Conservation (phyloP, 2,888 invertebrate species). For the Agrotis ipsilon region DNA sequence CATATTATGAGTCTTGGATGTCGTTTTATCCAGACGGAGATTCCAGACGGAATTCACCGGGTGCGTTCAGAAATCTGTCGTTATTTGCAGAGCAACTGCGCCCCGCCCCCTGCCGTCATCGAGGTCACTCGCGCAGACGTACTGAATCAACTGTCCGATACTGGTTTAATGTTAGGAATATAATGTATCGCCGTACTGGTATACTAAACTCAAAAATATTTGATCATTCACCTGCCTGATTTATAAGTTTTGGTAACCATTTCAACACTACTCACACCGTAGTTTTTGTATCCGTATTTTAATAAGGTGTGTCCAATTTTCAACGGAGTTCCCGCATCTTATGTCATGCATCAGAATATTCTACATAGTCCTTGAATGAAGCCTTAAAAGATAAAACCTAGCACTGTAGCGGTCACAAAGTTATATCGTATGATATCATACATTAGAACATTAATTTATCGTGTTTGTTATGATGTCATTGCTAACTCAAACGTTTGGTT, state of each 20-base stretch:
- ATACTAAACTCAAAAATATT: slow-evolving; percentile 32
- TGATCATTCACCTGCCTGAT: slow-evolving; percentile 20
- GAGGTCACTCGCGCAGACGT: slow-evolving; percentile 81
- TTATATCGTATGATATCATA: slow-evolving; percentile 74
- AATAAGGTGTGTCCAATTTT: slow-evolving; percentile 16
- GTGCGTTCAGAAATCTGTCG: slow-evolving; percentile 69
- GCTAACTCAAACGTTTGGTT: slow-evolving; percentile 62
- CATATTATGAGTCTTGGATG: slow-evolving; percentile 40
- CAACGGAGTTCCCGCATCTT: not conserved
- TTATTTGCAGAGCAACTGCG: slow-evolving; percentile 73
- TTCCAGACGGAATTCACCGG: slow-evolving; percentile 72
- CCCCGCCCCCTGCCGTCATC: slow-evolving; percentile 79
- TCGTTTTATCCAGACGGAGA: slow-evolving; percentile 58
- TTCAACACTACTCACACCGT: slow-evolving; percentile 13
- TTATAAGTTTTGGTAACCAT: slow-evolving; percentile 43
- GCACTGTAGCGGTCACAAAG: slow-evolving; percentile 55
- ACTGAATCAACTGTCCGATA: slow-evolving; percentile 72
- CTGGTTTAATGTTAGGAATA: slow-evolving; percentile 69
- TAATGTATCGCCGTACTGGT: slow-evolving; percentile 42
- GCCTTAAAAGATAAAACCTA: slow-evolving; percentile 64
- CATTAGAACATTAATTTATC: slow-evolving; percentile 69
- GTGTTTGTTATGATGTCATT: slow-evolving; percentile 75
- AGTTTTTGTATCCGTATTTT: slow-evolving; percentile 24
- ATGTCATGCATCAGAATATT: slow-evolving; percentile 9
- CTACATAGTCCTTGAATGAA: slow-evolving; percentile 26